Conservation (phyloP, 2,888 invertebrate genomes). For the Trachelus iudaicus region DNA sequence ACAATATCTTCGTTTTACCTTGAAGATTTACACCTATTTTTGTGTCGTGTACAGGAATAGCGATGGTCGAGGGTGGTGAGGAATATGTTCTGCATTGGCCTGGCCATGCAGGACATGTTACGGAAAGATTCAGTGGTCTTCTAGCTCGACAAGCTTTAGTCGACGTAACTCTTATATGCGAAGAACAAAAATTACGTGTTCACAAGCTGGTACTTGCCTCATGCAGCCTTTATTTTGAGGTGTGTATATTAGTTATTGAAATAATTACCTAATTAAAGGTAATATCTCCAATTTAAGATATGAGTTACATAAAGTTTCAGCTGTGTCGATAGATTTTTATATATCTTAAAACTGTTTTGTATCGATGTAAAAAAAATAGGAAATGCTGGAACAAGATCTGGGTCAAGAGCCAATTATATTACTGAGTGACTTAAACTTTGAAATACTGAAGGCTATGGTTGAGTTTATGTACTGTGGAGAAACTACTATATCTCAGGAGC, state of each 20-base stretch:
- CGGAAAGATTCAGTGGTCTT: conserved; percentile 76
- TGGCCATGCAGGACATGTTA: conserved; percentile 76
- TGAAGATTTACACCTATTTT: neutral
- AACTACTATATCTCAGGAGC: conserved; percentile 76
- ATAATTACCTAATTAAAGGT: neutral
- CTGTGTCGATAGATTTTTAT: neutral
- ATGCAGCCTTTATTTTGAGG: conserved; percentile 79
- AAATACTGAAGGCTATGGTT: conserved; percentile 76
- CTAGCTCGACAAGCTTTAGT: conserved; percentile 80
- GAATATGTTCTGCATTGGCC: conserved; percentile 75
- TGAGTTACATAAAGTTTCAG: neutral
- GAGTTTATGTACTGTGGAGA: conserved; percentile 84
- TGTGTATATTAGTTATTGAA: conserved; percentile 55
- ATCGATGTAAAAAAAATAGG: conserved; percentile 39
- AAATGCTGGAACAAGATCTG: conserved; percentile 65
- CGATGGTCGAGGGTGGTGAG: conserved; percentile 53
- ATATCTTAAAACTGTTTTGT: conserved; percentile 4
- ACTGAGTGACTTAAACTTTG: conserved; percentile 77
- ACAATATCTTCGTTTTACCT: neutral
- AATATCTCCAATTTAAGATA: neutral
- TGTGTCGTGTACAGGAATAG: conserved; percentile 28
- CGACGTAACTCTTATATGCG: conserved; percentile 80
- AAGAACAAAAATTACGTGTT: conserved; percentile 78
- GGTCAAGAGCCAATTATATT: conserved; percentile 67
- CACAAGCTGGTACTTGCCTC: conserved; percentile 81